Percentiles rank a stretch among this genome's conserved stretches.
Conservation (phyloP, 2,888 invertebrate species). For the Sinelater perroti region DNA sequence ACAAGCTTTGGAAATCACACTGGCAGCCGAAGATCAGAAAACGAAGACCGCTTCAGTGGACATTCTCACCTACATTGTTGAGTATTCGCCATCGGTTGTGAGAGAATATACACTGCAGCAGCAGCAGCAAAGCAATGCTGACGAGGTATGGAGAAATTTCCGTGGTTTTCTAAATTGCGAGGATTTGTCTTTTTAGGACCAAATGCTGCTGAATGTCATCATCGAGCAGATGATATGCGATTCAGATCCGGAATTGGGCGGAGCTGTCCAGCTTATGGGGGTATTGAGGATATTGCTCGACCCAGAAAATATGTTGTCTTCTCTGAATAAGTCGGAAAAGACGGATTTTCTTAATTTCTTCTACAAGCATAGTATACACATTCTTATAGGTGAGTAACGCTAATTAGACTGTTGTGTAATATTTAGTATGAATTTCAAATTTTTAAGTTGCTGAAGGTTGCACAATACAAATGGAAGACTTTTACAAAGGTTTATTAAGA, state of each 20-base stretch:
- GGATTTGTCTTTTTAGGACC: conserved; percentile 73
- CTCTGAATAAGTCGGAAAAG: conserved; percentile 94
- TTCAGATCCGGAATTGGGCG: conserved; percentile 95
- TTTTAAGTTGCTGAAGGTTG: too few species aligned
- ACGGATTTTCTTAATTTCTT: conserved; percentile 98
- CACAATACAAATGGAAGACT: too few species aligned
- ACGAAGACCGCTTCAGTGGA: conserved; percentile 98
- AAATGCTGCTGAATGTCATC: conserved; percentile 93
- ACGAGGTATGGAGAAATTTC: conserved; percentile 71
- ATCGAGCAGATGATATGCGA: conserved; percentile 99
- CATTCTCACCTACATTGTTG: conserved; percentile 97
- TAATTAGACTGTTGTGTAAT: too few species aligned
- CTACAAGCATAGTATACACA: conserved; percentile 98
- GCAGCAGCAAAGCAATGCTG: conserved; percentile 87
- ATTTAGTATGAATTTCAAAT: too few species aligned
- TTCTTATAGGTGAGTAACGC: conserved; percentile 79
- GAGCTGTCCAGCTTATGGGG: conserved; percentile 96
- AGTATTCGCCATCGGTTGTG: conserved; percentile 97
- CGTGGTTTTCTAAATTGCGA: not conserved
- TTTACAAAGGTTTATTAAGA: too few species aligned
- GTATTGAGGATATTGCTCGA: conserved; percentile 92
- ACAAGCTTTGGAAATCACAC: conserved; percentile 88
- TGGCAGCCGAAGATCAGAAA: conserved; percentile 90
- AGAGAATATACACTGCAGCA: conserved; percentile 97
- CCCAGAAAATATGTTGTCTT: conserved; percentile 97